These are phyloP conservation scores for Caenorhabditis zanzibari DNA, from an alignment of 2,888 invertebrate species.

Conservation along the genomic window DNA sequence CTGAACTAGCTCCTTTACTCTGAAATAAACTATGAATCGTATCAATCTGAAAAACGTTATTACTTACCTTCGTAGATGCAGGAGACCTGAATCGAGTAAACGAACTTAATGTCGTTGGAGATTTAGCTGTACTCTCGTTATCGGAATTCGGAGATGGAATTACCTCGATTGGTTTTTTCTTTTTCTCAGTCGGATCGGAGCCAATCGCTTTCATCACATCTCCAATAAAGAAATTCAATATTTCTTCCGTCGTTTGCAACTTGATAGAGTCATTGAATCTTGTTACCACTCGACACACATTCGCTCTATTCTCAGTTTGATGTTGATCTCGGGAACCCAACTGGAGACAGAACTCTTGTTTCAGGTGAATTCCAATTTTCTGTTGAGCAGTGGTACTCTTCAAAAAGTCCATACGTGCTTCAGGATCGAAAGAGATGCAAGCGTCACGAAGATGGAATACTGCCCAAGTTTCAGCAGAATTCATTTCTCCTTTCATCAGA, in stretches of 20 bases:
- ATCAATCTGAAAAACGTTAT: not conserved
- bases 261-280: constrained; percentile 63
- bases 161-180: constrained; percentile 10
- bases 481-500: constrained; percentile 83
- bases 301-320: constrained; percentile 67
- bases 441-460: constrained; percentile 80
- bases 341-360: constrained; percentile 74
- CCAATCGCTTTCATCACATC: constrained; percentile 70
- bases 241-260: constrained; percentile 69
- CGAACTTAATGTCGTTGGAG: constrained; percentile 28
- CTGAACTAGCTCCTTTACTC: constrained; percentile 24
- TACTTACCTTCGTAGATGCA: constrained; percentile 19
- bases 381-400: constrained; percentile 41
- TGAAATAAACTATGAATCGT: constrained; percentile 16
- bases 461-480: constrained; percentile 80
- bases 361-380: constrained; percentile 69
- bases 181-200: constrained; percentile 29
- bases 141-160: constrained; percentile 6
- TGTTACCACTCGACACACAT: constrained; percentile 75
- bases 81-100: constrained; percentile 51
- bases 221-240: constrained; percentile 72
- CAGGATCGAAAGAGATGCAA: constrained; percentile 72
- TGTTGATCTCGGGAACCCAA: constrained; percentile 66
- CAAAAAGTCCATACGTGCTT: constrained; percentile 63
- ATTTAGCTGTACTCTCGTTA: constrained; percentile 25